phyloP scores from a whole-genome alignment of 2,113 vertebrate genomes.

The Zeus faber region DNA sequence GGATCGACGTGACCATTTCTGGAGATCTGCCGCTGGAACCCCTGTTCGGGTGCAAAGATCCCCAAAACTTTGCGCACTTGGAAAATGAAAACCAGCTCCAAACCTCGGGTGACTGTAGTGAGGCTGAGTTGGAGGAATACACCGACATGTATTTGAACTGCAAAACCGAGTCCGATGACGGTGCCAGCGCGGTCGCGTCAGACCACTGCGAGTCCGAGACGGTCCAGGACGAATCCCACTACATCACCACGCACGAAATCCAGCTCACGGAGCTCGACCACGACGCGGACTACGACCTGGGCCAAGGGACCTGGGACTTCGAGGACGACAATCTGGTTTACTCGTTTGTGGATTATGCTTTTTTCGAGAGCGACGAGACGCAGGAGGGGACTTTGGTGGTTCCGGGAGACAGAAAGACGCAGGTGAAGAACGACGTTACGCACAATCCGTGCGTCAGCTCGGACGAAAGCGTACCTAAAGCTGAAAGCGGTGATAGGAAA shows the following conservation, averaged over 20 bases:
- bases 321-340: conserved; percentile 92
- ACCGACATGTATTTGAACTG: conserved; percentile 77
- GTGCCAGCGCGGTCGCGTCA: conserved; percentile 51
- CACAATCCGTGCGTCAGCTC: conserved; percentile 69
- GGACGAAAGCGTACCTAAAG: conserved; percentile 72
- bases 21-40: too few relatives aligned
- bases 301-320: conserved; percentile 88
- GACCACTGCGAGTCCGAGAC: conserved; percentile 51
- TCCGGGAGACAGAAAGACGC: conserved; percentile 51
- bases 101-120: conserved; percentile 57
- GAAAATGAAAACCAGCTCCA: conserved; percentile 28
- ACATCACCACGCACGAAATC: conserved; percentile 96
- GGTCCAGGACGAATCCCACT: conserved; percentile 84
- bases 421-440: conserved; percentile 57
- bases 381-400: conserved; percentile 64
- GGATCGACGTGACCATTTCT: too few relatives aligned
- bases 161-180: conserved; percentile 66
- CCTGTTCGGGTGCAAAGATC: too few relatives aligned
- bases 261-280: conserved; percentile 94
- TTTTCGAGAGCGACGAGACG: conserved; percentile 87
- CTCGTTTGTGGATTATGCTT: conserved; percentile 93
- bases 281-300: conserved; percentile 85
- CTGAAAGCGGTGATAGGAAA: conserved; percentile 56
- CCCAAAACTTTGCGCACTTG: conserved; percentile 25
- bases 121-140: conserved; percentile 78